Percentiles rank a stretch among this genome's conserved stretches.
These are phyloP conservation scores for Benitochromis conjunctus DNA, from an alignment of 2,113 vertebrate species.

Conservation along the genomic window DNA sequence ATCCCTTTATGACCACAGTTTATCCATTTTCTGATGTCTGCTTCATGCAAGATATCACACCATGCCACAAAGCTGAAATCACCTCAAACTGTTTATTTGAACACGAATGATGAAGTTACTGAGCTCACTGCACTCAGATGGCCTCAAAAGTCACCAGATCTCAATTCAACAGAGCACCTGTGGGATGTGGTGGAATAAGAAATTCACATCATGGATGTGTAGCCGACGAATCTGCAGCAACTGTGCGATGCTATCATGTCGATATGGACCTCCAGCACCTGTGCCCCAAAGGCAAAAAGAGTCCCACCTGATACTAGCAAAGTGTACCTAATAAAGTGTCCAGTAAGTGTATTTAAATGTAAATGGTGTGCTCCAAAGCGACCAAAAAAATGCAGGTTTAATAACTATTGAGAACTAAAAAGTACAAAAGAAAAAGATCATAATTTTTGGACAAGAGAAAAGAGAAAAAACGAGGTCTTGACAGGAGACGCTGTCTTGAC, in stretches of 20 bases:
- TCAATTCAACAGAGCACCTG: background rate
- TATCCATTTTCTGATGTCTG: background rate
- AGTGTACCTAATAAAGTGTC: background rate
- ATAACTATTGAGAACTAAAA: background rate
- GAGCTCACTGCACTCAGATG: background rate
- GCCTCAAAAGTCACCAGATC: background rate
- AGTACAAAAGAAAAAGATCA: background rate
- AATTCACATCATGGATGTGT: background rate
- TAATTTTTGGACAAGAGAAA: background rate
- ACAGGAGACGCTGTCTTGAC: conserved; percentile 22
- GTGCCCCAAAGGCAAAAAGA: background rate
- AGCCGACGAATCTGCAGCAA: background rate
- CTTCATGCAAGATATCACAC: background rate
- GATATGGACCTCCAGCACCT: background rate
- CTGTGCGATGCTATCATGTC: background rate
- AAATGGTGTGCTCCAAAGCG: background rate
- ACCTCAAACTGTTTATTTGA: background rate
- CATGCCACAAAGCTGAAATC: background rate
- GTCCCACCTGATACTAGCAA: background rate
- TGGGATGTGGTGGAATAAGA: background rate
- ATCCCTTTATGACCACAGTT: background rate
- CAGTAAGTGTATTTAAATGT: background rate
- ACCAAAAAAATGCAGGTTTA: background rate
- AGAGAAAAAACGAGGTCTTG: background rate
- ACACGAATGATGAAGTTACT: background rate